These are phyloP conservation scores for Elysia chlorotica DNA, from an alignment of 1,140 invertebrate species.

Conservation along the genomic window DNA sequence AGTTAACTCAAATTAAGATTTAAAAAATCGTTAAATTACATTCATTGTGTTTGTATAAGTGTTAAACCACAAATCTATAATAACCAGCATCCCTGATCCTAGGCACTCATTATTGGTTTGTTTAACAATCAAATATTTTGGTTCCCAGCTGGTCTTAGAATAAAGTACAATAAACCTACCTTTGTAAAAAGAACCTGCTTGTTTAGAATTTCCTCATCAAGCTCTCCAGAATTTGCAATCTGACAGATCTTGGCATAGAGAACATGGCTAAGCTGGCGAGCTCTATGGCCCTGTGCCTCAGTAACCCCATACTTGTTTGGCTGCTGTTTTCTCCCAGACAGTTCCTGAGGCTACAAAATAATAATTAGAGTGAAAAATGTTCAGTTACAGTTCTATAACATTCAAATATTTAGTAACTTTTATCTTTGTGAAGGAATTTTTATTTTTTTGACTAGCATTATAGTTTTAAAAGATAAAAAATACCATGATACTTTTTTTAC, in stretches of 20 bases:
- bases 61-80: neutral
- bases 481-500: neutral
- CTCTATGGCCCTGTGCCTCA: neutral
- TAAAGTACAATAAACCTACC: conserved; percentile 4
- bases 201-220: neutral
- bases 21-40: neutral
- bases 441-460: no score
- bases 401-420: neutral
- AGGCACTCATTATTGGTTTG: no score
- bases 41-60: neutral
- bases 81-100: no score
- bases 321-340: neutral
- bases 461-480: neutral
- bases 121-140: neutral
- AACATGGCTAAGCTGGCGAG: conserved; percentile 10
- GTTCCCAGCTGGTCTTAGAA: neutral
- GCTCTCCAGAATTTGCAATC: conserved; percentile 6
- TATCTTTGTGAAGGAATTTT: no score
- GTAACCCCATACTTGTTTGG: neutral
- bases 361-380: neutral
- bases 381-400: no score
- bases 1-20: neutral
- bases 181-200: conserved; percentile 15
- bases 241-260: conserved; percentile 16
- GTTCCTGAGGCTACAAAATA: conserved; percentile 2